These are phyloP conservation scores for Lipotes vexillifer DNA, from an alignment of 2,113 vertebrate genomes.

Conservation along the genomic window DNA sequence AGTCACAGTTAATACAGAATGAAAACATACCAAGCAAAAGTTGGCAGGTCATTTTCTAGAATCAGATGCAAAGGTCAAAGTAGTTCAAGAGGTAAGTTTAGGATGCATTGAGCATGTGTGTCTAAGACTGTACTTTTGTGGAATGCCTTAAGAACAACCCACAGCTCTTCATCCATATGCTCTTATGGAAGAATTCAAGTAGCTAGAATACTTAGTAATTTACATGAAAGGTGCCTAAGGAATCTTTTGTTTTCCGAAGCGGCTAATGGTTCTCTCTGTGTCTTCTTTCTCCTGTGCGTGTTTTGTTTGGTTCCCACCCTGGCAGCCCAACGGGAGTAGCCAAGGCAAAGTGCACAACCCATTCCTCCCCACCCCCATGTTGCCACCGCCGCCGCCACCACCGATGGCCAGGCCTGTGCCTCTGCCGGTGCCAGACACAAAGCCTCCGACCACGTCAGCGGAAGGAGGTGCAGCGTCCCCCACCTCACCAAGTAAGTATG, in stretches of 20 bases:
- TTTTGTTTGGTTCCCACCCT: constrained; percentile 54
- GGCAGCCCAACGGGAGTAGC: constrained; percentile 96
- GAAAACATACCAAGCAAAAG: not conserved
- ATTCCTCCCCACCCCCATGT: constrained; percentile 98
- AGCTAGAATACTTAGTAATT: not conserved
- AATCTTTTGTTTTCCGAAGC: not conserved
- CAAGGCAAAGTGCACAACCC: constrained; percentile 99
- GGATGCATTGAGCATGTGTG: not conserved
- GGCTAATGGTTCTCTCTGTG: constrained; percentile 52
- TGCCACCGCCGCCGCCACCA: constrained; percentile 96
- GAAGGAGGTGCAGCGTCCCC: constrained; percentile 96
- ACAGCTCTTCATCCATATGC: not conserved
- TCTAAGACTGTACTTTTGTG: not conserved
- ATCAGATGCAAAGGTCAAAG: not conserved
- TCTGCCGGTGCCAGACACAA: constrained; percentile 96
- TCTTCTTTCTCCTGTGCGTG: constrained; percentile 30
- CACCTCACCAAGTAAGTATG: constrained; percentile 97
- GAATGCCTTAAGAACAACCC: not conserved
- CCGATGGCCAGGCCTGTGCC: constrained; percentile 99
- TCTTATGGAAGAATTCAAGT: not conserved
- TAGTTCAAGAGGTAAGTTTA: not conserved
- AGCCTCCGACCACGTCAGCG: constrained; percentile 95
- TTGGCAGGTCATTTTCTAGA: not conserved
- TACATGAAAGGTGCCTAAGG: not conserved
- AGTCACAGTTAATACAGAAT: not conserved